Evolutionary conservation across 2,888 invertebrate genomes (phyloP).

Genomic region (Apamea sordens): DNA sequence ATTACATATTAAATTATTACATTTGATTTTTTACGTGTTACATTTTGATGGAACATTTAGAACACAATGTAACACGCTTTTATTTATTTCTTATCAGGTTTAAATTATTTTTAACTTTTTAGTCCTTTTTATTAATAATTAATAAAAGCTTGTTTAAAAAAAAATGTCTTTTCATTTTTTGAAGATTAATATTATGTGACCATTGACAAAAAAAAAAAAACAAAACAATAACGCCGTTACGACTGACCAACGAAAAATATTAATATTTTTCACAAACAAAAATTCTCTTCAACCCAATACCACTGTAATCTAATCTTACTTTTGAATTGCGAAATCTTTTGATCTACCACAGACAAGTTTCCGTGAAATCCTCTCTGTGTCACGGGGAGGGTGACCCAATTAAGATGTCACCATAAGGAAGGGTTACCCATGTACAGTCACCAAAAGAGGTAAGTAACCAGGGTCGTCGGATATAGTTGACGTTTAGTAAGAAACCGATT

Average conservation of each 20-base stretch:
- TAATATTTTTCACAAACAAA: background rate
- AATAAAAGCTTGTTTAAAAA: too few species aligned
- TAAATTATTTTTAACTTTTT: too few species aligned
- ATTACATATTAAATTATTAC: too few species aligned
- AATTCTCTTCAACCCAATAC: background rate
- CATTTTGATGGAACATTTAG: too few species aligned
- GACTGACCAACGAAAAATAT: background rate
- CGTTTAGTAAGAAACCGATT: background rate
- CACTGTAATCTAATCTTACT: conserved; percentile 11
- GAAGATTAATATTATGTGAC: too few species aligned
- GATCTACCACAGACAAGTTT: conserved; percentile 11
- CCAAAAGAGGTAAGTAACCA: background rate
- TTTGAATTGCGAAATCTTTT: conserved; percentile 16
- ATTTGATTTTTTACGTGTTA: too few species aligned
- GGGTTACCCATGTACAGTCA: background rate
- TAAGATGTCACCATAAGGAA: conserved; percentile 33
- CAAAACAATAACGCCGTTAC: background rate
- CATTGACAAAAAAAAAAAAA: too few species aligned
- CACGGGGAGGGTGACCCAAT: conserved; percentile 47
- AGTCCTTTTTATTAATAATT: too few species aligned
- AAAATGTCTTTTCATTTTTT: background rate
- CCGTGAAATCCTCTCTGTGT: conserved; percentile 13
- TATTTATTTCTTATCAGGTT: too few species aligned
- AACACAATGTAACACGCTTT: too few species aligned
- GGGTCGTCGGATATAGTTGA: background rate